Base-by-base conservation (phyloP, 2,113 vertebrate species). In the Asarcornis scutulata region DNA sequence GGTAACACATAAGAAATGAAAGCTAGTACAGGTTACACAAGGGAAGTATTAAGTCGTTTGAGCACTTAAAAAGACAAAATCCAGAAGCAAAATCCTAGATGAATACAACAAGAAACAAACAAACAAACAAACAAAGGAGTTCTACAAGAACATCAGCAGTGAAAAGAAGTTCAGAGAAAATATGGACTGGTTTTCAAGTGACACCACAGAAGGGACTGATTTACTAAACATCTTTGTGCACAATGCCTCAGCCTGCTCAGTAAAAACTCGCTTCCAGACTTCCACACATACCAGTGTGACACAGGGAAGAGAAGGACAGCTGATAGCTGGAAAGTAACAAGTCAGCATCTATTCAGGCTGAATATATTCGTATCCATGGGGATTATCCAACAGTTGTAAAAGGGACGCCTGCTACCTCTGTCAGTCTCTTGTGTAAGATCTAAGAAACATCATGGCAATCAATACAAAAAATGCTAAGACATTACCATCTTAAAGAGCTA, bases 271-370 rank as follows among this genome's bases (percentile, higher is more conserved):
- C n/a, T n/a, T 48, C 44, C n/a, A 63, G 75, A 40, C 9, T 64
- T 62, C 40, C 26, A 31, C 1, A 8, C 26, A 63, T 46, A n/a
- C 13, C 34, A n/a, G 14, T 0, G 2, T 52, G 36, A 63, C 9
- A 50, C 0, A 2, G 22, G 32, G 74, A 42, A 60, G 16, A 73
- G 14, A 31, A 64, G 5, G 23, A 67, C 16, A 71, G 71, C 5
- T 32, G 56, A 34, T 44, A 85, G 71, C 31, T 64, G 50, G 55
- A 90, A 90, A 38, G 29, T 1, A 56, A 22, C 5, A 38, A 69
- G 18, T 42, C 27, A 11, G 1, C 46, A 48, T 22, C 46, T 48
- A 10, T 11, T 69, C 9, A 8, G 27, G 53, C 29, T 55, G 38
- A 31, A 62, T 27, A 29, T 22, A 66, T 46, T 42, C 44, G 27